phyloP scores from a whole-genome alignment of 23 tunicate species.

The Ciona savignyi region DNA sequence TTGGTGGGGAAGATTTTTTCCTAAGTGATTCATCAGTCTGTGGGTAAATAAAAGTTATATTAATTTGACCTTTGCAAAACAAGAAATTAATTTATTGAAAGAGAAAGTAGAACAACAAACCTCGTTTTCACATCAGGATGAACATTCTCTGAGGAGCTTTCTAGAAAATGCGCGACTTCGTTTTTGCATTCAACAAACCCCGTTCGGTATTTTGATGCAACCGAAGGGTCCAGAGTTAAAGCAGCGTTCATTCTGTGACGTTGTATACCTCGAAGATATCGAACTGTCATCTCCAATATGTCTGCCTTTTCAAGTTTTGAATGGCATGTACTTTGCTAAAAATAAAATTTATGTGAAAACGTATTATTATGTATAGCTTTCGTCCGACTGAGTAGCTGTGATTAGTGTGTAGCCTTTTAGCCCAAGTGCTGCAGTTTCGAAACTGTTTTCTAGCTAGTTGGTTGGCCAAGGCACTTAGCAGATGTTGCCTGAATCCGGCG shows the following conservation, averaged over 20 bases:
- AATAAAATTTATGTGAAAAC: neutral
- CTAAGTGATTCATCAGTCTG: conserved; percentile 75
- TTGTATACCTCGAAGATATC: conserved; percentile 78
- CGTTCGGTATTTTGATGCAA: conserved; percentile 42
- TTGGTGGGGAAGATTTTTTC: conserved; percentile 40
- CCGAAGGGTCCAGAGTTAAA: conserved; percentile 50
- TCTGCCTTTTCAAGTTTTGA: conserved; percentile 99
- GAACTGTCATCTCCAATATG: conserved; percentile 99
- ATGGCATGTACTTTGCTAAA: conserved; percentile 88
- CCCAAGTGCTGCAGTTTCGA: too few relatives aligned
- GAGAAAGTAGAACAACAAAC: conserved; percentile 10
- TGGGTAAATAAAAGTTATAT: too few relatives aligned
- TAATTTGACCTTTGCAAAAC: too few relatives aligned
- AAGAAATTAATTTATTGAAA: too few relatives aligned
- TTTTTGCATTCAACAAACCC: conserved; percentile 63
- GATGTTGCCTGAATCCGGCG: too few relatives aligned
- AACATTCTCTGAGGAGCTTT: conserved; percentile 34
- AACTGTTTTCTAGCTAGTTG: too few relatives aligned
- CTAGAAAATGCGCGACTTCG: conserved; percentile 64
- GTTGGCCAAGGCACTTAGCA: too few relatives aligned
- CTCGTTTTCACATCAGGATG: conserved; percentile 70
- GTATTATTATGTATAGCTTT: neutral
- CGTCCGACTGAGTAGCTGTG: neutral
- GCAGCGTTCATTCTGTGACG: conserved; percentile 67
- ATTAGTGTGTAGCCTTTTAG: too few relatives aligned